Evolutionary conservation across 2,888 invertebrate genomes (phyloP).

Genomic region (Syrista parreyssii): DNA sequence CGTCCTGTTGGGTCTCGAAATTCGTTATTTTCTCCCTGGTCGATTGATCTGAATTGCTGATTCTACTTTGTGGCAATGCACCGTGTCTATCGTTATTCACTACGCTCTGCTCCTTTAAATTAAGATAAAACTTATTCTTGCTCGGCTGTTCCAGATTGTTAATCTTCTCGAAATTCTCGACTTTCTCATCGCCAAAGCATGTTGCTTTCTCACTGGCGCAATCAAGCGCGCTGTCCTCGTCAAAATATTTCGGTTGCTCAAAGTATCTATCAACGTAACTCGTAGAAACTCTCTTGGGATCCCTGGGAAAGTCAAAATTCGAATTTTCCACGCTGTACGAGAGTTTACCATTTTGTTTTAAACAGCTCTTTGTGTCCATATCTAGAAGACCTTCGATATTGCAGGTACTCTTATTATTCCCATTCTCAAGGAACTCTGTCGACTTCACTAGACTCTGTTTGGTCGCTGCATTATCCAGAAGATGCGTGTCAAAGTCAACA

Average conservation of each 20-base stretch:
- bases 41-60: conserved; percentile 37
- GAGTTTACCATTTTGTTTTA: conserved; percentile 52
- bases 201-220: conserved; percentile 36
- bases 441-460: conserved; percentile 58
- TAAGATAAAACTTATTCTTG: conserved; percentile 44
- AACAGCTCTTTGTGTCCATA: background rate
- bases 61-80: conserved; percentile 31
- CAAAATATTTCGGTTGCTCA: conserved; percentile 57
- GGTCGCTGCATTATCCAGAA: conserved; percentile 49
- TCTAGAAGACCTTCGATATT: background rate
- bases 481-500: conserved; percentile 54
- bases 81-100: conserved; percentile 24
- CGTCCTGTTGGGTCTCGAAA: conserved; percentile 32
- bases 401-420: conserved; percentile 15
- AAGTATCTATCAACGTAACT: conserved; percentile 63
- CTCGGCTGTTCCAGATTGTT: conserved; percentile 52
- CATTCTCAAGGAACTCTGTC: conserved; percentile 57
- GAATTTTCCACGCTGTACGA: conserved; percentile 41
- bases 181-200: conserved; percentile 37
- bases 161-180: conserved; percentile 46
- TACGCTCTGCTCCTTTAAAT: conserved; percentile 50
- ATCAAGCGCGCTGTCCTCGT: conserved; percentile 43
- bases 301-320: conserved; percentile 47
- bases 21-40: conserved; percentile 11
- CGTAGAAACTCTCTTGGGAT: conserved; percentile 57